Evolutionary conservation across 2,888 invertebrate genomes (phyloP), one percentile per base, ranked within the genome.

Genomic region (Drosophila cognata): DNA sequence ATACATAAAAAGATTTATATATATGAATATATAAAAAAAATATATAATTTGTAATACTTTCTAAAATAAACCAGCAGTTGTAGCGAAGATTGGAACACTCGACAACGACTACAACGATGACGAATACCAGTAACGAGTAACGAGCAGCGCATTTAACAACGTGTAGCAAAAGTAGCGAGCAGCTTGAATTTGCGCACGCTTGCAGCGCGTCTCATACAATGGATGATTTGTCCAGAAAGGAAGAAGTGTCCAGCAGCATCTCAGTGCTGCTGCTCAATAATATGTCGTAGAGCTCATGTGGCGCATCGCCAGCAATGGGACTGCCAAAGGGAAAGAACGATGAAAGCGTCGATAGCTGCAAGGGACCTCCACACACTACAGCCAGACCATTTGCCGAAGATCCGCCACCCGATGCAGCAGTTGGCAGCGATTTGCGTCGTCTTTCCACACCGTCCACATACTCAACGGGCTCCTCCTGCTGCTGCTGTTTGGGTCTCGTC

Each of bases 311-410:
- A 53, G 92, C 92, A 71, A 92, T 88, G 53, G 90, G 86, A 60
- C 72, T 87, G 65, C 93, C 93, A 73, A 93, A 93, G 8, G 93
- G 93, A 71, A 93, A 93, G 82, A 93, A 93, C 6, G 93, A 93
- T 13, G 93, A 93, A 21, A 93, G 90, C 33, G 91, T 90, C 41
- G 93, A 92, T 63, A 93, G 70, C 50, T 82, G 89, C 52, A 88
- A 13, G 2, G 71, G 53, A 10, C 71, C 76, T 1, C 74, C 73
- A 28, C 71, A 78, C 8, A 84, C 76, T 8, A 78, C 70, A 10
- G 64, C 6, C 38, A 78, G 56, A 6, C 79, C 77, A 41, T 78
- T 78, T 0, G 79, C 57, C 1, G 75, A 28, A 0, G 76, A 48
- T 21, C 41, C 41, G 2, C 18, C 31, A 38, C 28, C 28, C 6